Evolutionary conservation across 2,113 vertebrate species (phyloP), one percentile per base, ranked within the genome.

Genomic region (Cryptomyrus ogoouensis): DNA sequence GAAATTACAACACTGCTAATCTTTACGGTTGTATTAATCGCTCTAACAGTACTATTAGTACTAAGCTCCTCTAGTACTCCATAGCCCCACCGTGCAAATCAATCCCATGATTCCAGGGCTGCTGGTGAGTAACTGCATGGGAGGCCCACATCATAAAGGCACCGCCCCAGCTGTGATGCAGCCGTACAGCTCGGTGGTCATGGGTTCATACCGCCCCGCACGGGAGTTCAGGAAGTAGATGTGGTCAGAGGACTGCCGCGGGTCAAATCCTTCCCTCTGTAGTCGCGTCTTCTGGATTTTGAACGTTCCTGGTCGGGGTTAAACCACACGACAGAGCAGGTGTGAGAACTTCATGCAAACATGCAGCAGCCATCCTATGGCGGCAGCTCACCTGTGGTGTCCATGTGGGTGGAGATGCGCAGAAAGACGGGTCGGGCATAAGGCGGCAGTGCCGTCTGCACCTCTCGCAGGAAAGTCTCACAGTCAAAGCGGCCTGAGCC

Each of bases 381-480:
- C 10, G 5, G 12, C 31, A 80, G 17, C 9, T 95, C 90, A 98
- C 97, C 97, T 96, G 97, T 98, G 39, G 96, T 98, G 93, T 98
- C 97, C 4, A 98, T 95, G 42, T 95, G 95, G 0, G 96, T 95
- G 46, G 96, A 92, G 77, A 98, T 93, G 0, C 97, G 96, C 19
- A 98, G 96, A 91, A 98, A 98, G 77, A 98, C 42, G 0, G 98
- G 97, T 7, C 95, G 92, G 49, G 98, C 97, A 2, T 98, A 98
- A 13, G 97, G 93, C 0, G 98, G 97, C 84, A 98, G 90, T 1
- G 95, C 95, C 91, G 94, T 96, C 93, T 96, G 95, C 84, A 97
- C 91, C 86, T 95, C 94, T 13, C 77, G 92, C 91, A 96, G 94
- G 50, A 98, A 95, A 0, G 89, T 83, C 0, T 94, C 93, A 46